A percentile compares a stretch with the other conserved stretches of the same genome.
Conservation (phyloP, 2,113 vertebrate species). For the Equus quagga region DNA sequence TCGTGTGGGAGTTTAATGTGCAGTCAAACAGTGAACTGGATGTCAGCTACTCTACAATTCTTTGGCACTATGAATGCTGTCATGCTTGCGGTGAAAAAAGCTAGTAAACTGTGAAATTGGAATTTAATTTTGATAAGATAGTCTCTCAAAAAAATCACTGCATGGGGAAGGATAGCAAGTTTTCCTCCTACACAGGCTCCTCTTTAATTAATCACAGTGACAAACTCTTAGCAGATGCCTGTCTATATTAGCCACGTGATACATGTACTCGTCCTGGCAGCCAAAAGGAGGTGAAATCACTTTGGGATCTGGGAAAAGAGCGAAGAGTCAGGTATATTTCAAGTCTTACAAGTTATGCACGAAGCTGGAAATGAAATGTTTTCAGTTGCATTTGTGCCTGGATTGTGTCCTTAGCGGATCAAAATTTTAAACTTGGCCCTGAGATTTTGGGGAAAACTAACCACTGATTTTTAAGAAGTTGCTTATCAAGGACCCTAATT, state of each 20-base stretch:
- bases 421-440: not conserved
- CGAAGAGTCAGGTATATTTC: not conserved
- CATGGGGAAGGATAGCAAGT: not conserved
- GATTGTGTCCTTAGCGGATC: not conserved
- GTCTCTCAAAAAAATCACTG: constrained; percentile 23
- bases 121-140: constrained; percentile 65
- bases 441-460: not conserved
- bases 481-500: not conserved
- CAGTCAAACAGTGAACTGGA: not conserved
- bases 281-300: not conserved
- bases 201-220: constrained; percentile 69
- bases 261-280: no score
- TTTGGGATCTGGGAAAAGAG: not conserved
- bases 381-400: not conserved
- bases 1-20: not conserved
- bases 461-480: not conserved
- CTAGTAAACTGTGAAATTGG: constrained; percentile 71
- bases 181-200: constrained; percentile 8
- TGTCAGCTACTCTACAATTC: not conserved
- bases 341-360: not conserved
- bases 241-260: not conserved
- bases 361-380: not conserved
- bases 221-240: not conserved
- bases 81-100: not conserved
- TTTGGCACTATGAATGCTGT: not conserved